Conservation (phyloP, 2,888 invertebrate species). For the Apamea anceps region DNA sequence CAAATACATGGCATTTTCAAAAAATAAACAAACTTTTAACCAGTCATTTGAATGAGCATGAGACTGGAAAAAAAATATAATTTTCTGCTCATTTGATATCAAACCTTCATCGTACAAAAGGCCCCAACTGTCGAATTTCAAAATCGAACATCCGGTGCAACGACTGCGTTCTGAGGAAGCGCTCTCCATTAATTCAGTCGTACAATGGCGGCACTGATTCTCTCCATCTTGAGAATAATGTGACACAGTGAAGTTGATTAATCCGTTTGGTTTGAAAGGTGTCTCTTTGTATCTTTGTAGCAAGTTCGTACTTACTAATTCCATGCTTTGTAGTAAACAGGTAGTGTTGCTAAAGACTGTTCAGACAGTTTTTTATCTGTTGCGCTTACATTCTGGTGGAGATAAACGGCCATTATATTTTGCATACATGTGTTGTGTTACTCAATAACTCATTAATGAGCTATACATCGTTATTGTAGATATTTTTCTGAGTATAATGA, state of each 20-base stretch:
- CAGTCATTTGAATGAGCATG: not conserved
- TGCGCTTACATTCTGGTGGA: constrained; percentile 62
- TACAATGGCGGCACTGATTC: constrained; percentile 70
- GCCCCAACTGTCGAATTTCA: constrained; percentile 77
- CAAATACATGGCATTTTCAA: constrained; percentile 1
- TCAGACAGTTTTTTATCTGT: constrained; percentile 61
- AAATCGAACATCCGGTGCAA: constrained; percentile 79
- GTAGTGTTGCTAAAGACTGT: constrained; percentile 58
- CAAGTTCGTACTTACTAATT: constrained; percentile 4
- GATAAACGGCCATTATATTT: constrained; percentile 56
- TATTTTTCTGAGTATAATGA: constrained; percentile 58
- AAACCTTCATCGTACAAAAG: constrained; percentile 61
- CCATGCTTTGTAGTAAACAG: constrained; percentile 56
- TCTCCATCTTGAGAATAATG: constrained; percentile 52
- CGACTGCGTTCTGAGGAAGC: constrained; percentile 77
- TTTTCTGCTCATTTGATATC: constrained; percentile 43
- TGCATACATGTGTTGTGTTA: constrained; percentile 43
- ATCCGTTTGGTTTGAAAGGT: constrained; percentile 47
- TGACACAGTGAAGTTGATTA: constrained; percentile 63
- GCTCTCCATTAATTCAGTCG: constrained; percentile 81
- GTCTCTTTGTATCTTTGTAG: constrained; percentile 33
- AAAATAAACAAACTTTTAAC: not conserved
- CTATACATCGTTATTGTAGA: constrained; percentile 32
- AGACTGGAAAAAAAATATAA: not conserved
- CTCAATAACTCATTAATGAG: constrained; percentile 46